Conservation (phyloP, 2,113 vertebrate species). For the Proterorhinus semilunaris region DNA sequence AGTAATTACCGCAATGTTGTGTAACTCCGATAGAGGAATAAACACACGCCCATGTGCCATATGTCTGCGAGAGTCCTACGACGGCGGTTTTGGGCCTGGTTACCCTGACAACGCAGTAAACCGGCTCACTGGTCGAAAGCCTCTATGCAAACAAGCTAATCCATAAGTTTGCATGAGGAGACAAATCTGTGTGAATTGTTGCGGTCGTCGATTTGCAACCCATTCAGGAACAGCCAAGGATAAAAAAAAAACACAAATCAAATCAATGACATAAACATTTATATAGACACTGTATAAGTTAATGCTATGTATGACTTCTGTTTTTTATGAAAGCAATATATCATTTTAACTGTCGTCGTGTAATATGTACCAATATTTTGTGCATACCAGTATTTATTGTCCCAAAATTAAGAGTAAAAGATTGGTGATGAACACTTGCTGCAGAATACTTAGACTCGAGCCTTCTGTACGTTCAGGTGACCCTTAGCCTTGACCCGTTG, state of each 20-base stretch:
- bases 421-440: neutral
- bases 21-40: constrained; percentile 24
- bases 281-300: too few relatives aligned
- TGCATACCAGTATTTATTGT: too few relatives aligned
- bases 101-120: constrained; percentile 20
- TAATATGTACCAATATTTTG: too few relatives aligned
- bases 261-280: too few relatives aligned
- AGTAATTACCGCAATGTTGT: constrained; percentile 3
- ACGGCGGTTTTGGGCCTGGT: constrained; percentile 14
- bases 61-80: constrained; percentile 19
- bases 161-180: constrained; percentile 4
- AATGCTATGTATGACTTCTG: too few relatives aligned
- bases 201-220: neutral
- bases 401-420: too few relatives aligned
- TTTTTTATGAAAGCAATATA: too few relatives aligned
- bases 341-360: neutral
- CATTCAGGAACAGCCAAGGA: neutral
- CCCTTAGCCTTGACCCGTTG: constrained; percentile 27
- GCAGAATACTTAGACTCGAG: neutral
- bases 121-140: constrained; percentile 4
- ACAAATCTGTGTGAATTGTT: neutral
- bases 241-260: too few relatives aligned
- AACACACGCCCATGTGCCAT: constrained; percentile 31
- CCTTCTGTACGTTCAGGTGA: constrained; percentile 15
- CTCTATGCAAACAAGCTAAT: constrained; percentile 5